Conservation (phyloP, 2,888 invertebrate genomes). For the Hermodice carunculata region DNA sequence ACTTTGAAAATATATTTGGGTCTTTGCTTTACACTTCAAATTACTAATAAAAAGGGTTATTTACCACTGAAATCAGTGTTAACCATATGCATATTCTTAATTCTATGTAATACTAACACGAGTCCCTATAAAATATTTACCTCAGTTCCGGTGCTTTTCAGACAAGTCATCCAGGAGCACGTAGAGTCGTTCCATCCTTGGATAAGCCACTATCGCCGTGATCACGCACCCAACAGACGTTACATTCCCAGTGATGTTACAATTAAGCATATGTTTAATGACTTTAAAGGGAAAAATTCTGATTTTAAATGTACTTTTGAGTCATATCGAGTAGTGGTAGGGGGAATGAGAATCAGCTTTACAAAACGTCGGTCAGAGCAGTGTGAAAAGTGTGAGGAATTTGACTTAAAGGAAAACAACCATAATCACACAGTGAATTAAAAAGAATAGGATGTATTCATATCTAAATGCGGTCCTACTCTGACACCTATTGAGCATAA, state of each 20-base stretch:
- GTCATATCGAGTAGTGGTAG: slow-evolving; percentile 15
- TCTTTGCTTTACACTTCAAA: too few relatives aligned
- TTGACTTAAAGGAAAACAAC: background rate
- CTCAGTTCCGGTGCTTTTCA: too few relatives aligned
- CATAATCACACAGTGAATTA: background rate
- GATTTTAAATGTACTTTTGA: slow-evolving; percentile 13
- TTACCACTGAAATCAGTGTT: too few relatives aligned
- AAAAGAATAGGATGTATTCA: too few relatives aligned
- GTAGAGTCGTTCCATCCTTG: slow-evolving; percentile 29
- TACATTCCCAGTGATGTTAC: slow-evolving; percentile 30
- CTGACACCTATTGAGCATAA: too few relatives aligned
- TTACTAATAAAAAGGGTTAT: too few relatives aligned
- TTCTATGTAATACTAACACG: too few relatives aligned
- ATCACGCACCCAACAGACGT: slow-evolving; percentile 24
- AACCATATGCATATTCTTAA: background rate
- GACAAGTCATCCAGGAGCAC: slow-evolving; percentile 22
- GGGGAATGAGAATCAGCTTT: slow-evolving; percentile 31
- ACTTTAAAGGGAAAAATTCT: slow-evolving; percentile 12
- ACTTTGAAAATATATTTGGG: too few relatives aligned
- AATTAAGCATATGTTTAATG: slow-evolving; percentile 16
- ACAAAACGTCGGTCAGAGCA: slow-evolving; percentile 28
- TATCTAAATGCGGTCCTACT: too few relatives aligned
- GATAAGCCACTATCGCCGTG: slow-evolving; percentile 27
- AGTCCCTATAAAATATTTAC: too few relatives aligned
- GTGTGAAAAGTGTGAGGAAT: slow-evolving; percentile 26